A percentile compares a stretch with the other conserved stretches of the same genome.
Conservation (phyloP, 2,888 invertebrate genomes). For the Harpalus rufipes region DNA sequence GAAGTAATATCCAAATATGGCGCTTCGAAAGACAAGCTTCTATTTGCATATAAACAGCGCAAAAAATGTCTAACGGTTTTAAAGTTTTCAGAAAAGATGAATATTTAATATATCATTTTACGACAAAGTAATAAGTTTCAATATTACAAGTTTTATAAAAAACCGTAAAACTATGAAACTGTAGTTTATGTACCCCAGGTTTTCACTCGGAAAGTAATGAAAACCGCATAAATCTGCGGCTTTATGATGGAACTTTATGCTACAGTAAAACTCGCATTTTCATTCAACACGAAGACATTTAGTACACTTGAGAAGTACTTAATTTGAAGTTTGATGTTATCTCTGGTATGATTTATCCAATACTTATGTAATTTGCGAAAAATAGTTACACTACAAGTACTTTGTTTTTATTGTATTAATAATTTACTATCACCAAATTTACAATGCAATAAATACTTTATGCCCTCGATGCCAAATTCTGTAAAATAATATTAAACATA, state of each 20-base stretch:
- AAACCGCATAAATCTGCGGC: slow-evolving; percentile 10
- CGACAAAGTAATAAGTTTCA: slow-evolving; percentile 15
- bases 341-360: background rate
- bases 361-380: too few species aligned
- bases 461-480: too few species aligned
- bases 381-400: too few species aligned
- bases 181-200: slow-evolving; percentile 27
- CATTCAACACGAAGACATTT: background rate
- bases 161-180: slow-evolving; percentile 25
- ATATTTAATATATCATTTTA: slow-evolving; percentile 36
- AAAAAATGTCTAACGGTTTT: slow-evolving; percentile 23
- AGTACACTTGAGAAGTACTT: background rate
- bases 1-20: slow-evolving; percentile 39
- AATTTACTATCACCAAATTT: too few species aligned
- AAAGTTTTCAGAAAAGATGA: slow-evolving; percentile 35
- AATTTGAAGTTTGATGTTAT: background rate
- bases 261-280: slow-evolving; percentile 2
- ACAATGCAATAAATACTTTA: too few species aligned
- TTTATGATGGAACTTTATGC: slow-evolving; percentile 30
- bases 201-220: slow-evolving; percentile 9
- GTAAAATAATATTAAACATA: too few species aligned
- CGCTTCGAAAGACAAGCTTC: slow-evolving; percentile 15
- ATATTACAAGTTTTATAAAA: slow-evolving; percentile 37
- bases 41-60: slow-evolving; percentile 24
- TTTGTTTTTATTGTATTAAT: too few species aligned